Evolutionary conservation across 2,113 vertebrate species (phyloP).

Genomic region (Piliocolobus tephrosceles): DNA sequence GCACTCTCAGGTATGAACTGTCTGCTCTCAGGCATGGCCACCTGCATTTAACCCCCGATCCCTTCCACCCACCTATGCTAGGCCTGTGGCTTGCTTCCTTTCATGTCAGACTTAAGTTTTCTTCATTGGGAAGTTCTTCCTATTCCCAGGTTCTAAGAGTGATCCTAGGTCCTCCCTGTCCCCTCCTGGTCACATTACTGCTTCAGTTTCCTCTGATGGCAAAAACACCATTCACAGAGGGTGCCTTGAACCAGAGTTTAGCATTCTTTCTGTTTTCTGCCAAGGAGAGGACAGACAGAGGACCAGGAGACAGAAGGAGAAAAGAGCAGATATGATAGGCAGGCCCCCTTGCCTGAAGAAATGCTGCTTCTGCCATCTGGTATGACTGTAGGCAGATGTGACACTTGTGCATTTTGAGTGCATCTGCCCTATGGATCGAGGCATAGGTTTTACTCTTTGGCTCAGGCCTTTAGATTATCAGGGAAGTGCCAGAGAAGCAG

Average conservation of each 20-base stretch:
- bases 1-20: neutral
- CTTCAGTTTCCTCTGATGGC: neutral
- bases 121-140: neutral
- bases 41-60: neutral
- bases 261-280: neutral
- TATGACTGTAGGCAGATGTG: neutral
- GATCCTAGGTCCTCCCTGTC: neutral
- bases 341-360: neutral
- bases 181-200: neutral
- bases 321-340: neutral
- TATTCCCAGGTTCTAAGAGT: neutral
- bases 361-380: neutral
- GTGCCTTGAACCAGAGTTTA: neutral
- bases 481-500: neutral
- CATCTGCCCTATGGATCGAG: neutral
- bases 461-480: neutral
- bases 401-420: neutral
- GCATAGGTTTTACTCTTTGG: neutral
- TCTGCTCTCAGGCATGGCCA: neutral
- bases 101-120: neutral
- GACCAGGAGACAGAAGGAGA: neutral
- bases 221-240: neutral
- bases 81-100: neutral
- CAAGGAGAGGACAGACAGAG: neutral
- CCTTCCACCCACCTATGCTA: neutral